These are phyloP conservation scores for Perca schrenkii DNA, from an alignment of 2,113 vertebrate species.

Conservation along the genomic window DNA sequence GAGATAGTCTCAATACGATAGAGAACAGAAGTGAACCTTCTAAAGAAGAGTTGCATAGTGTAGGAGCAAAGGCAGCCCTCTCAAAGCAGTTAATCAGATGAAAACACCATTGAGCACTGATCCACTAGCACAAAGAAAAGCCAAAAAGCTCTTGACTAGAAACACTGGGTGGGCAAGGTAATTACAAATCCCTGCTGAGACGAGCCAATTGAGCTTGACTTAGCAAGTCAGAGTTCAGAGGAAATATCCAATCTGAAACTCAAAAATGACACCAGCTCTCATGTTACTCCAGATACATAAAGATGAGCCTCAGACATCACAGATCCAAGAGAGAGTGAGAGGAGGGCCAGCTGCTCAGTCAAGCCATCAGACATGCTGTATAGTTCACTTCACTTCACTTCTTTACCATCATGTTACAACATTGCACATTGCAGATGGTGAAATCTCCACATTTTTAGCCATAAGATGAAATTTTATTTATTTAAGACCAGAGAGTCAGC, in stretches of 20 bases:
- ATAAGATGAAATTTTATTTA: background rate
- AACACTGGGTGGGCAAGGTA: background rate
- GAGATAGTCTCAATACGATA: too few relatives aligned
- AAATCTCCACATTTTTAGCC: background rate
- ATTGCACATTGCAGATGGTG: background rate
- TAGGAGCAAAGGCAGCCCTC: constrained; percentile 2
- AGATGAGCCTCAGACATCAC: background rate
- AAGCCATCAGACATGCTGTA: background rate
- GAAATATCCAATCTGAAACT: constrained; percentile 2
- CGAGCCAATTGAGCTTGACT: constrained; percentile 34
- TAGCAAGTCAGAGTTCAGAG: background rate
- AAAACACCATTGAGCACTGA: background rate
- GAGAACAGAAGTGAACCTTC: background rate
- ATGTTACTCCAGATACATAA: constrained; percentile 23
- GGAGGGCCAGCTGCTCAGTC: background rate
- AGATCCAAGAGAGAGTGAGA: background rate
- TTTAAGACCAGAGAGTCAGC: background rate
- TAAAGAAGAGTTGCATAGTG: background rate
- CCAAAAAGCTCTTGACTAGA: constrained; percentile 28
- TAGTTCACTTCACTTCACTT: too few relatives aligned
- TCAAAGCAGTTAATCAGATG: constrained; percentile 26
- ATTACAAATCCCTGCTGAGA: constrained; percentile 28
- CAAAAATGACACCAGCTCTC: constrained; percentile 1
- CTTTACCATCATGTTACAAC: background rate
- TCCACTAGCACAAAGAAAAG: constrained; percentile 8